These are phyloP conservation scores for Hydrotaea diabolus DNA, from an alignment of 2,888 invertebrate species.

Conservation along the genomic window DNA sequence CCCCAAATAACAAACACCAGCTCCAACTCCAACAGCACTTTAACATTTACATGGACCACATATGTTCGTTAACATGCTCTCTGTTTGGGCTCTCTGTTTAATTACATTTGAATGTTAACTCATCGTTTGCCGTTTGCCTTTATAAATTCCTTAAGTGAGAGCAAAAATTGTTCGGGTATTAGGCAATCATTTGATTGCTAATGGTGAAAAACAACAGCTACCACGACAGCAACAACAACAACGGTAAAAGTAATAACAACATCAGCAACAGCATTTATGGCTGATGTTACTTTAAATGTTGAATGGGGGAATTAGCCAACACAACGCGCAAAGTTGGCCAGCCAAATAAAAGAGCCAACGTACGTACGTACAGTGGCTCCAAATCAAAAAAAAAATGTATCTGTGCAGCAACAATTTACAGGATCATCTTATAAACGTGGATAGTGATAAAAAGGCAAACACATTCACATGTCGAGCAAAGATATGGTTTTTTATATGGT, in stretches of 20 bases:
- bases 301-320: constrained; percentile 47
- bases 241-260: neutral
- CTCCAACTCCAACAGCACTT: neutral
- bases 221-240: neutral
- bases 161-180: constrained; percentile 44
- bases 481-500: no score
- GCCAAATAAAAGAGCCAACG: neutral
- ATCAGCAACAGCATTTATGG: neutral
- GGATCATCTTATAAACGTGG: no score
- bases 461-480: no score
- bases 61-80: neutral
- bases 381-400: neutral
- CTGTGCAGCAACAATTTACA: no score
- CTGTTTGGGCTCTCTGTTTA: constrained; percentile 24
- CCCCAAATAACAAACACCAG: neutral
- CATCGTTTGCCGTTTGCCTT: neutral
- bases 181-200: constrained; percentile 51
- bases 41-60: neutral
- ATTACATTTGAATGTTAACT: neutral
- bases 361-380: neutral
- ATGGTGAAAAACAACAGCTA: constrained; percentile 4
- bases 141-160: constrained; percentile 31
- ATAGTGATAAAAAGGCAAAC: no score
- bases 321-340: neutral
- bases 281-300: constrained; percentile 43